These are phyloP conservation scores for Plemyria rubiginata DNA, from an alignment of 2,888 invertebrate genomes.

Conservation along the genomic window DNA sequence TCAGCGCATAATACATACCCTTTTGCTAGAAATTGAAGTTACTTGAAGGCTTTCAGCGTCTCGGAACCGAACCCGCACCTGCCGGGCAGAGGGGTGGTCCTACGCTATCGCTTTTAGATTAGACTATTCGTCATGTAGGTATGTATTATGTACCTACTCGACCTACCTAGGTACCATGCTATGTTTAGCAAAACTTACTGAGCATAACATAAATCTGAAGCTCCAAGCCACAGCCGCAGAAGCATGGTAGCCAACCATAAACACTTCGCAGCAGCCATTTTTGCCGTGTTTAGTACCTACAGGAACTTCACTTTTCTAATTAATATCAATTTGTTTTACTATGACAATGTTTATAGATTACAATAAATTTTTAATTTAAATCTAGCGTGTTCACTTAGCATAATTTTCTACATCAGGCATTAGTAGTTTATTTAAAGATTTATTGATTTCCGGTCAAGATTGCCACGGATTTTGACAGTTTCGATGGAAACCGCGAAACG, in stretches of 20 bases:
- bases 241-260: conserved; percentile 71
- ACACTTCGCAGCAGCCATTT: conserved; percentile 69
- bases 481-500: conserved; percentile 66
- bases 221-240: conserved; percentile 73
- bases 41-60: too few species aligned
- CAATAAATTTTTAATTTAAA: background rate
- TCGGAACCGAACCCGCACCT: too few species aligned
- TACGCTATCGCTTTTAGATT: background rate
- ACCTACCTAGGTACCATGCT: background rate
- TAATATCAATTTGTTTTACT: too few species aligned
- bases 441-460: conserved; percentile 33
- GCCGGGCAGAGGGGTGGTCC: background rate
- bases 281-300: conserved; percentile 32
- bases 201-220: conserved; percentile 79
- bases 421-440: conserved; percentile 1
- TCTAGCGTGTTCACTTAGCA: background rate
- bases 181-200: conserved; percentile 67
- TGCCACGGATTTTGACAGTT: conserved; percentile 56
- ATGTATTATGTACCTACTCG: too few species aligned
- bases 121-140: background rate
- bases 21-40: too few species aligned
- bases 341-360: too few species aligned
- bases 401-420: background rate
- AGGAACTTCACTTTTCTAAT: conserved; percentile 9
- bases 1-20: too few species aligned